A percentile compares a stretch with the other conserved stretches of the same genome.
Evolutionary conservation across 2,888 invertebrate genomes (phyloP).

Genomic region (Drosophila melanosoma): DNA sequence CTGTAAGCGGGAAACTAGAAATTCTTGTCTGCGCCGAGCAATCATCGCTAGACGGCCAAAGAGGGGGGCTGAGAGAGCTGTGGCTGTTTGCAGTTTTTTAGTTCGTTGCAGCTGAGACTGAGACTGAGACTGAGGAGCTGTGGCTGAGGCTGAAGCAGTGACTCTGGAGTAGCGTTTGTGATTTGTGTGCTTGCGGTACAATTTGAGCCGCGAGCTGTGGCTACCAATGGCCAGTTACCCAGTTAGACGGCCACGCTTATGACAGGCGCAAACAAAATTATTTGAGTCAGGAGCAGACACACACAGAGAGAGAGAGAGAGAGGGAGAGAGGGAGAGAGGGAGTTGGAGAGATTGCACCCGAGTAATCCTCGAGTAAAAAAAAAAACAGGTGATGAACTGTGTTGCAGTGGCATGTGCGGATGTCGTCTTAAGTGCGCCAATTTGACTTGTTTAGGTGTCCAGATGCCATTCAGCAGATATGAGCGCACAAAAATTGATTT

Average conservation of each 20-base stretch:
- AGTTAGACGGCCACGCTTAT: constrained; percentile 65
- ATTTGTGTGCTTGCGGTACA: constrained; percentile 80
- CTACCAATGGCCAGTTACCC: constrained; percentile 75
- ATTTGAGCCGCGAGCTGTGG: constrained; percentile 77
- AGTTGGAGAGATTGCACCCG: not conserved
- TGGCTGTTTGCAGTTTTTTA: constrained; percentile 4
- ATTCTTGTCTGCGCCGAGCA: constrained; percentile 71
- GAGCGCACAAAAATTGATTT: constrained; percentile 65
- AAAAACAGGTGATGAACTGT: constrained; percentile 70
- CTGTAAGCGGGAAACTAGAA: constrained; percentile 64
- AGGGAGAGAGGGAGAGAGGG: not conserved
- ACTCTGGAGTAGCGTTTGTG: constrained; percentile 61
- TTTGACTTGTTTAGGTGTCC: constrained; percentile 76
- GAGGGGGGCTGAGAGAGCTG: constrained; percentile 4
- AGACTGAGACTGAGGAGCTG: constrained; percentile 4
- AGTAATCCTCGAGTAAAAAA: constrained; percentile 31
- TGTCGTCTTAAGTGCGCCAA: constrained; percentile 71
- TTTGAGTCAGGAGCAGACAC: constrained; percentile 54
- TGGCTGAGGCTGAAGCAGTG: constrained; percentile 16
- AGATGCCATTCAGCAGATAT: constrained; percentile 67
- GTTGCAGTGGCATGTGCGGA: constrained; percentile 43
- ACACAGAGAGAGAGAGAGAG: not conserved
- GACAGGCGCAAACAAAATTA: constrained; percentile 84
- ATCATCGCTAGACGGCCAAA: constrained; percentile 63
- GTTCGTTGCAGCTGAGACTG: constrained; percentile 11